Conservation (phyloP, 2,888 invertebrate genomes). For the Microchrysa polita region DNA sequence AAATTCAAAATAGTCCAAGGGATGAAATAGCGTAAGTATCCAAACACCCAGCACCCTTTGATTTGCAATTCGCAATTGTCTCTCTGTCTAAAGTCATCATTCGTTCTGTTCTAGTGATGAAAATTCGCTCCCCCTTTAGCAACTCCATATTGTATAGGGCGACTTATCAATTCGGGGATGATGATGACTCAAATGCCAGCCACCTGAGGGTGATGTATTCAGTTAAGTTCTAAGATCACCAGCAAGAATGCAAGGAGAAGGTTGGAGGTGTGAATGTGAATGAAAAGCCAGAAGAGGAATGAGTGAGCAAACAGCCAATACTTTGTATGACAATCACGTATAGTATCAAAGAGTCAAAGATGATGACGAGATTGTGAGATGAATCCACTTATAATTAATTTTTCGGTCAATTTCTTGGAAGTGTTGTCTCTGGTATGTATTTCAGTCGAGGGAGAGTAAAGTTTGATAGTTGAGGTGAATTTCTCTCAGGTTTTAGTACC, state of each 20-base stretch:
- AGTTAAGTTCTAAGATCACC: background rate
- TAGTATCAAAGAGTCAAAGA: conserved; percentile 4
- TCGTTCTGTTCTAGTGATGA: background rate
- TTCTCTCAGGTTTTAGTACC: background rate
- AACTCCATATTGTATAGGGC: background rate
- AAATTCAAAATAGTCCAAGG: background rate
- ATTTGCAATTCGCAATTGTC: conserved; percentile 28
- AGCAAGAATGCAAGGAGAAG: background rate
- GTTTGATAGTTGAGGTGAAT: background rate
- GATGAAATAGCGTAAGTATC: background rate
- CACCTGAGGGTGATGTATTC: conserved; percentile 21
- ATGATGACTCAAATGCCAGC: conserved; percentile 12
- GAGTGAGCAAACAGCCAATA: background rate
- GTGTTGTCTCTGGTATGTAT: background rate
- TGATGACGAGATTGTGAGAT: background rate
- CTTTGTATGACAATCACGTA: conserved; percentile 25
- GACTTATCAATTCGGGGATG: background rate
- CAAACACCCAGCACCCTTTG: conserved; percentile 10
- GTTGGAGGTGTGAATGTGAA: background rate
- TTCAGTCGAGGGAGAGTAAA: background rate
- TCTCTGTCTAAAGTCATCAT: conserved; percentile 18
- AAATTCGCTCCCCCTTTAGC: background rate
- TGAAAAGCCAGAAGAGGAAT: background rate
- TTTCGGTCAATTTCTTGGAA: conserved; percentile 22
- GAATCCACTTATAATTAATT: conserved; percentile 28